phyloP scores from a whole-genome alignment of 2,113 vertebrate genomes.

The Thinocorus orbignyianus region DNA sequence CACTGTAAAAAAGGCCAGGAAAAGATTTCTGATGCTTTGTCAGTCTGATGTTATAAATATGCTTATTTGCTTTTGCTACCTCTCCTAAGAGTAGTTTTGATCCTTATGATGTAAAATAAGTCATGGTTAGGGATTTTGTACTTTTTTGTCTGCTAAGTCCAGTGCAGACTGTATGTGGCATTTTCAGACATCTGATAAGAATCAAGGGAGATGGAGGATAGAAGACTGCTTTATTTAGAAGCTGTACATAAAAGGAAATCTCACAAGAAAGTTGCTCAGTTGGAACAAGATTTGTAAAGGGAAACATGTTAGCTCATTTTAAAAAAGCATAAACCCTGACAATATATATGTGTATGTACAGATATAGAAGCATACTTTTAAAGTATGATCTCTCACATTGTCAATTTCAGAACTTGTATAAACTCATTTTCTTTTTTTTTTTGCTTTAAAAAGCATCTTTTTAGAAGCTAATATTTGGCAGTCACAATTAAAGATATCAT shows the following conservation, averaged over 20 bases:
- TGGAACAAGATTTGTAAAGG: background rate
- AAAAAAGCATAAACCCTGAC: background rate
- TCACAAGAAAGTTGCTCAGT: background rate
- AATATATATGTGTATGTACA: fast-evolving
- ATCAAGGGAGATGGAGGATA: background rate
- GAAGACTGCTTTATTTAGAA: constrained; percentile 44
- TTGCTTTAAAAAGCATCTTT: background rate
- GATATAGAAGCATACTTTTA: background rate
- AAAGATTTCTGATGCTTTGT: background rate
- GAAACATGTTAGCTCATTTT: background rate
- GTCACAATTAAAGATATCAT: background rate
- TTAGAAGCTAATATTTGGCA: background rate
- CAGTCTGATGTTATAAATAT: background rate
- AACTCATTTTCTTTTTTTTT: background rate
- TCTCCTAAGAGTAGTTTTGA: background rate
- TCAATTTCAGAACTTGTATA: background rate
- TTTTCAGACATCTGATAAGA: constrained; percentile 37
- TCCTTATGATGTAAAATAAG: background rate
- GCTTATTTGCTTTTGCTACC: background rate
- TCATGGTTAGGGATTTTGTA: background rate
- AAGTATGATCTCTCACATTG: background rate
- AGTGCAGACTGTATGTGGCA: background rate
- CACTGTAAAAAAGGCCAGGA: background rate
- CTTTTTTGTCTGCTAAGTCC: background rate
- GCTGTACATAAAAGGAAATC: constrained; percentile 8